Evolutionary conservation across 2,797 vertebrate genomes (phyloP).

Genomic region (Pangasius mekongensis): DNA sequence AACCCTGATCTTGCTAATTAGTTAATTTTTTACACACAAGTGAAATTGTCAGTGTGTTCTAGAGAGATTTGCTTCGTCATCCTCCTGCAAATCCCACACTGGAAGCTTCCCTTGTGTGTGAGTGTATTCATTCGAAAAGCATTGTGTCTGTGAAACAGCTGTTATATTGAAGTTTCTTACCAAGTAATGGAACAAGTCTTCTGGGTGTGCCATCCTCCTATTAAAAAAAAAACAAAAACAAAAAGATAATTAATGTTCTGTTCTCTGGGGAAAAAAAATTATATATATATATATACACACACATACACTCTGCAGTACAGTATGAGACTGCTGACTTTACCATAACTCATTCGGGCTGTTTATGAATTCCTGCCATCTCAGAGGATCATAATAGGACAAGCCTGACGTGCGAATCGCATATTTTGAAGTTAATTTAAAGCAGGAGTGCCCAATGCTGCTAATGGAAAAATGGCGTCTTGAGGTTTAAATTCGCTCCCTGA

Average conservation of each 20-base stretch:
- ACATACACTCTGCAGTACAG: neutral
- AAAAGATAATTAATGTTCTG: neutral
- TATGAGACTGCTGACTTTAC: neutral
- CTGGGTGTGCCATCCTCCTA: slow-evolving; percentile 74
- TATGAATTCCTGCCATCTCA: neutral
- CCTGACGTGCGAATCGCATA: neutral
- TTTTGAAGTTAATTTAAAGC: slow-evolving; percentile 8
- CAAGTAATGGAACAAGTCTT: slow-evolving; percentile 71
- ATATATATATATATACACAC: no score
- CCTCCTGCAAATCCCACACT: neutral
- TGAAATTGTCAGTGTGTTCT: no score
- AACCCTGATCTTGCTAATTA: neutral
- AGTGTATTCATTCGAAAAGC: neutral
- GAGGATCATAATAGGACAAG: neutral
- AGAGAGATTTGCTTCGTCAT: no score
- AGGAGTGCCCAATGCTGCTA: neutral
- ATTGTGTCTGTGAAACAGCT: neutral
- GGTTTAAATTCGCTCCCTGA: neutral
- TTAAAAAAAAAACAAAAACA: slow-evolving; percentile 6
- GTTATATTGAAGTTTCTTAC: slow-evolving; percentile 62
- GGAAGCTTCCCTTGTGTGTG: neutral
- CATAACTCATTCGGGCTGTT: neutral
- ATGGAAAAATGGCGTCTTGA: neutral
- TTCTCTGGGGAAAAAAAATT: neutral
- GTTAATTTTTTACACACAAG: no score